Evolutionary conservation across 2,797 vertebrate species (phyloP).

Genomic region (Oreochromis grahami): DNA sequence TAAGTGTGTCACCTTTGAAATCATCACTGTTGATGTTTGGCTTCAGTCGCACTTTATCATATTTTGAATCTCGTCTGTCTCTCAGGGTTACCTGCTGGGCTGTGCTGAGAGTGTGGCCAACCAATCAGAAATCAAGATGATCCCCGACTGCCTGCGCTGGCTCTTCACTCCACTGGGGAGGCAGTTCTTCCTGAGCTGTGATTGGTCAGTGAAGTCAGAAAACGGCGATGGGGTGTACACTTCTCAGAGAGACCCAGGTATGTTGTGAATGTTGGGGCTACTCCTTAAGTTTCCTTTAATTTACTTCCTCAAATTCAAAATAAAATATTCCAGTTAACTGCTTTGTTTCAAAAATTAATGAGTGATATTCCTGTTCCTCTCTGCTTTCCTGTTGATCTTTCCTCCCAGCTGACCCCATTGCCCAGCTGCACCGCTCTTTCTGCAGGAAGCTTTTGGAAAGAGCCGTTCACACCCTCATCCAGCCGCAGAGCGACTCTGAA

Average conservation of each 20-base stretch:
- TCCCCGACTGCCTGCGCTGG: constrained; percentile 90
- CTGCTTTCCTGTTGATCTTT: not conserved
- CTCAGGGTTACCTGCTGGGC: constrained; percentile 89
- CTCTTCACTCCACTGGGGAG: constrained; percentile 92
- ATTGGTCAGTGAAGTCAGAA: constrained; percentile 90
- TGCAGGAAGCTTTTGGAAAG: constrained; percentile 92
- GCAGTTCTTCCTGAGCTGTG: constrained; percentile 93
- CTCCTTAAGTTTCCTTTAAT: not conserved
- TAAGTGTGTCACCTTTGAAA: constrained; percentile 57
- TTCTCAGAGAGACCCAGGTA: constrained; percentile 88
- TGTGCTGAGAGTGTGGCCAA: constrained; percentile 82
- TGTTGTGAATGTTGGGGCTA: not conserved
- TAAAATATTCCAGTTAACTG: not conserved
- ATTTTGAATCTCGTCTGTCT: not conserved
- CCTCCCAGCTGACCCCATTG: constrained; percentile 86
- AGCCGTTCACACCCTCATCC: constrained; percentile 90
- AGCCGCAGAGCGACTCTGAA: constrained; percentile 80
- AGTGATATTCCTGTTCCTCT: not conserved
- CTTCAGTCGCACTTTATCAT: not conserved
- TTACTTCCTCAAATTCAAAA: not conserved
- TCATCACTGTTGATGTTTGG: not conserved
- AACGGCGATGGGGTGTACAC: constrained; percentile 85
- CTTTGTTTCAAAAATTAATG: not conserved
- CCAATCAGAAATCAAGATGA: constrained; percentile 79
- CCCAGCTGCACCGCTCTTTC: constrained; percentile 93